A percentile compares a stretch with the other conserved stretches of the same genome.
phyloP scores from a whole-genome alignment of 2,888 invertebrate genomes.

The Ferdinandea cuprea region DNA sequence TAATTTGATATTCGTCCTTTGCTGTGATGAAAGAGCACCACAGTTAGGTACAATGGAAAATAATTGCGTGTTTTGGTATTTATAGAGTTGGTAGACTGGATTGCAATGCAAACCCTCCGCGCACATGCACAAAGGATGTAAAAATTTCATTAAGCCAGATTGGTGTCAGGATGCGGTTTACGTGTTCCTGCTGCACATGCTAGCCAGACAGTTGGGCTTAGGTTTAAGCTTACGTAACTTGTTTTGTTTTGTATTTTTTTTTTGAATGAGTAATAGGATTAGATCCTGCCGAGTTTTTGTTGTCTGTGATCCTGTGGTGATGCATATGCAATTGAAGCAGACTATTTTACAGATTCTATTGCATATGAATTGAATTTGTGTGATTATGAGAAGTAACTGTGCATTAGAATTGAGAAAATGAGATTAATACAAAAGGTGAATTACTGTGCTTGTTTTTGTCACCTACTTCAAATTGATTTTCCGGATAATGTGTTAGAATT shows the following conservation, averaged over 20 bases:
- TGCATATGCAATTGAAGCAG: constrained; percentile 19
- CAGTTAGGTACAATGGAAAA: constrained; percentile 58
- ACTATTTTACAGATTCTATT: not conserved
- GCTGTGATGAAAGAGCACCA: constrained; percentile 22
- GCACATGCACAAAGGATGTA: constrained; percentile 47
- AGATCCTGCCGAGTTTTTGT: constrained; percentile 33
- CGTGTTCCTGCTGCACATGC: constrained; percentile 27
- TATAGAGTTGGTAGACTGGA: constrained; percentile 59
- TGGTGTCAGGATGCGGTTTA: constrained; percentile 63
- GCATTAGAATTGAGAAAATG: no score
- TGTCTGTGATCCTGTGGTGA: not conserved
- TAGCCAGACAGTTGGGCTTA: constrained; percentile 46
- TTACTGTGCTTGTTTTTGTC: no score
- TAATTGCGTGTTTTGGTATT: constrained; percentile 73
- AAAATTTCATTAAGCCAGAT: constrained; percentile 68
- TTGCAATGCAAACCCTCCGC: constrained; percentile 27
- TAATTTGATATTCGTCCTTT: constrained; percentile 20
- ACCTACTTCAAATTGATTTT: no score
- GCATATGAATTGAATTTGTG: no score
- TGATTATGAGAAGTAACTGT: no score
- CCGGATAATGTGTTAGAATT: no score
- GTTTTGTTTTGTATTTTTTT: constrained; percentile 6
- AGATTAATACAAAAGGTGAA: no score
- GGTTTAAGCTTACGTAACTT: no score
- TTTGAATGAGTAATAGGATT: constrained; percentile 59